A percentile compares a stretch with the other conserved stretches of the same genome.
Conservation (phyloP, 1,140 invertebrate species). For the Drosophila takahashii region DNA sequence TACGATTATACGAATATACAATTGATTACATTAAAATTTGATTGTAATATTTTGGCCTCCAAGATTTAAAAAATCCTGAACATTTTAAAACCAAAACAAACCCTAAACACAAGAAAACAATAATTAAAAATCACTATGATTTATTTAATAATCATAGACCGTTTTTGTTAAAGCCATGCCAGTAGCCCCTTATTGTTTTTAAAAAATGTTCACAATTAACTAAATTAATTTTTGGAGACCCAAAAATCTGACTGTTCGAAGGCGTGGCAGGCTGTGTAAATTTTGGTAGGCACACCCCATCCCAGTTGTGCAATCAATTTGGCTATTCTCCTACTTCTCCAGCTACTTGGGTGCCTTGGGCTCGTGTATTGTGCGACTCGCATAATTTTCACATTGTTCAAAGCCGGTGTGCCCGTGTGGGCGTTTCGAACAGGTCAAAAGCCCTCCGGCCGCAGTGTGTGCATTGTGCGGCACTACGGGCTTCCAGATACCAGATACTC, state of each 20-base stretch:
- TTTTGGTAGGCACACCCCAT: slow-evolving; percentile 4
- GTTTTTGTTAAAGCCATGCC: not conserved
- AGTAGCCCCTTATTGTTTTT: not conserved
- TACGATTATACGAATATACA: too few relatives aligned
- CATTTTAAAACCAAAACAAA: too few relatives aligned
- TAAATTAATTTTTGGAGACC: slow-evolving; percentile 1
- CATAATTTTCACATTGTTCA: slow-evolving; percentile 76
- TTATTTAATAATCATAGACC: not conserved
- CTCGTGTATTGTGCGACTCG: slow-evolving; percentile 41
- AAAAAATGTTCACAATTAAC: slow-evolving; percentile 18
- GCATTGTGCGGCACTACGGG: slow-evolving; percentile 31
- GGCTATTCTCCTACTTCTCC: slow-evolving; percentile 13
- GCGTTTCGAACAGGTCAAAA: slow-evolving; percentile 61
- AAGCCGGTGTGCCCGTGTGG: slow-evolving; percentile 45
- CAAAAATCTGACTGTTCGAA: slow-evolving; percentile 10
- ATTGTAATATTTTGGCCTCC: too few relatives aligned
- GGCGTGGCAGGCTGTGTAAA: slow-evolving; percentile 3
- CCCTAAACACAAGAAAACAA: too few relatives aligned
- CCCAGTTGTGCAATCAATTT: slow-evolving; percentile 46
- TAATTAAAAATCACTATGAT: not conserved
- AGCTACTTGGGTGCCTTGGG: not conserved
- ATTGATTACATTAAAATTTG: too few relatives aligned
- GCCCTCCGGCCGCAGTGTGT: slow-evolving; percentile 54
- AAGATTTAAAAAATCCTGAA: too few relatives aligned
- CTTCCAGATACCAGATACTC: not conserved